Conservation (phyloP, 2,113 vertebrate genomes). For the Craseonycteris thonglongyai region DNA sequence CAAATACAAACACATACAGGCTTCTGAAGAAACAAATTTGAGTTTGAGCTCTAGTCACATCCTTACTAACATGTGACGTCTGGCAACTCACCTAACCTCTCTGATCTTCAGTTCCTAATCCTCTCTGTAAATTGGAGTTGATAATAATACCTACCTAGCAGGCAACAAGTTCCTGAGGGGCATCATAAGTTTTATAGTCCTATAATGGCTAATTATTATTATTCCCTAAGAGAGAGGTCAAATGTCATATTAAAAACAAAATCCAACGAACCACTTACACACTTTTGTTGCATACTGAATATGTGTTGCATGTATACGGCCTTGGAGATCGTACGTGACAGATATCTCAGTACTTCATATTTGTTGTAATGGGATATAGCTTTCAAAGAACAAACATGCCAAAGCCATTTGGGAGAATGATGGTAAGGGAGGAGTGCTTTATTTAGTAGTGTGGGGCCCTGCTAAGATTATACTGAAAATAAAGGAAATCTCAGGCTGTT, state of each 20-base stretch:
- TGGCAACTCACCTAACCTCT: background rate
- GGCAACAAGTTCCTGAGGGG: background rate
- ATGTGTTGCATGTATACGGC: background rate
- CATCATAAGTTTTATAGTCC: background rate
- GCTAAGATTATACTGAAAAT: constrained; percentile 67
- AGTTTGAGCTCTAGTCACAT: background rate
- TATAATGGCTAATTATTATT: background rate
- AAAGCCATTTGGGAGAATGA: constrained; percentile 8
- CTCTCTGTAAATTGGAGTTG: background rate
- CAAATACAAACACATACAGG: background rate
- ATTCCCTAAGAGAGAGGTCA: constrained; percentile 29
- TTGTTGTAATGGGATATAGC: constrained; percentile 6
- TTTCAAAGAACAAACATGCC: background rate
- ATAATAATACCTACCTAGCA: background rate
- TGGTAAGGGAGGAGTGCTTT: constrained; percentile 35
- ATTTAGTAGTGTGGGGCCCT: constrained; percentile 56
- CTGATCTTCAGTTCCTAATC: background rate
- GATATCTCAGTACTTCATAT: background rate
- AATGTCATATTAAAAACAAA: constrained; percentile 22
- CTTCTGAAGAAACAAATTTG: background rate
- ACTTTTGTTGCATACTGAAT: background rate
- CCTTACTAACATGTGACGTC: background rate
- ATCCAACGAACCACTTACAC: background rate
- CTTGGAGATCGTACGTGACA: background rate
- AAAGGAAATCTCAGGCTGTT: constrained; percentile 71